phyloP scores from a whole-genome alignment of 2,888 invertebrate species.

The Anaspis maculata region DNA sequence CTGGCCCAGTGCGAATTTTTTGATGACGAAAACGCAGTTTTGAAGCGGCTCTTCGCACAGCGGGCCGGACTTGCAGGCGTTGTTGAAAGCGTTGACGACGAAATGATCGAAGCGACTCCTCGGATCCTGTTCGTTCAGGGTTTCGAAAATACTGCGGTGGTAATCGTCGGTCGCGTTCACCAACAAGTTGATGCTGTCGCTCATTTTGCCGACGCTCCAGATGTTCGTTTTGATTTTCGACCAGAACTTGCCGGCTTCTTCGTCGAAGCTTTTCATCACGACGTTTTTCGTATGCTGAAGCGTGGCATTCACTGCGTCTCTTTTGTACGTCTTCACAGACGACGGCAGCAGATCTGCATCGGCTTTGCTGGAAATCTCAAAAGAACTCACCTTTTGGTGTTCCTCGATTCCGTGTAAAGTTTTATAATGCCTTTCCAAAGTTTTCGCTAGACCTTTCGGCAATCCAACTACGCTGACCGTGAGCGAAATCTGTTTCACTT shows the following conservation, averaged over 20 bases:
- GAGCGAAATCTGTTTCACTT: constrained; percentile 40
- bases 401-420: constrained; percentile 57
- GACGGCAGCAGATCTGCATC: constrained; percentile 5
- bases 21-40: constrained; percentile 86
- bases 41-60: constrained; percentile 95
- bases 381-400: constrained; percentile 30
- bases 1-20: constrained; percentile 63
- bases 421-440: constrained; percentile 63
- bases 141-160: constrained; percentile 48
- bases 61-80: constrained; percentile 79
- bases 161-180: constrained; percentile 71
- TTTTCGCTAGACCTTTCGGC: constrained; percentile 58
- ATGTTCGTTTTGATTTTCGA: constrained; percentile 50
- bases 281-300: constrained; percentile 43
- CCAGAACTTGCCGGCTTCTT: constrained; percentile 41
- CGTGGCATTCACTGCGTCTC: constrained; percentile 19
- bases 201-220: constrained; percentile 88
- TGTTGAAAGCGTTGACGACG: constrained; percentile 79
- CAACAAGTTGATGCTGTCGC: constrained; percentile 83
- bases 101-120: constrained; percentile 64
- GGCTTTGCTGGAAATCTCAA: constrained; percentile 25
- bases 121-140: constrained; percentile 42
- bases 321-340: constrained; percentile 23
- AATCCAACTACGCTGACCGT: constrained; percentile 71
- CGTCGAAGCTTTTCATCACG: constrained; percentile 52